These are phyloP conservation scores for Lucilia sericata DNA, from an alignment of 1,140 invertebrate species.

Conservation along the genomic window DNA sequence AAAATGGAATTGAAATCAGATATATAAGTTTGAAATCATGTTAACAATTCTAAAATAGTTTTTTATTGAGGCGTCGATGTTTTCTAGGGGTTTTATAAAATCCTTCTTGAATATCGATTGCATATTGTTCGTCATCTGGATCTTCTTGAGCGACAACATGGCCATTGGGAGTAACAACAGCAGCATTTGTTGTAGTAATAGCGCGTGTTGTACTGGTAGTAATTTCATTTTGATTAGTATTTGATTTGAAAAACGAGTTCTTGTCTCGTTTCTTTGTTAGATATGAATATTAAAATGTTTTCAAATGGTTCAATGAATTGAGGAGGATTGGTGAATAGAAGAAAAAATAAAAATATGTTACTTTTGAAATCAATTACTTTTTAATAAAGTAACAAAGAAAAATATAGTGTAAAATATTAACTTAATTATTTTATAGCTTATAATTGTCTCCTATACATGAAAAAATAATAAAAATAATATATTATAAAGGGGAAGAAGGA, in stretches of 20 bases:
- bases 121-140: neutral
- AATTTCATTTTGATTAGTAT: neutral
- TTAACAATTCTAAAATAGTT: constrained; percentile 9
- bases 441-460: neutral
- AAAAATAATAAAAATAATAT: neutral
- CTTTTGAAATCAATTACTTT: neutral
- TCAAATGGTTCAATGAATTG: neutral
- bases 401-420: constrained; percentile 15
- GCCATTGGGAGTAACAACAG: constrained; percentile 31
- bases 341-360: neutral
- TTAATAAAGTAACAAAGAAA: constrained; percentile 11
- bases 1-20: too few relatives aligned
- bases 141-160: constrained; percentile 35
- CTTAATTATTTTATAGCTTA: constrained; percentile 14
- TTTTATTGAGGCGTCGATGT: constrained; percentile 7
- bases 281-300: neutral
- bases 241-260: neutral
- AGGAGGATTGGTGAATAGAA: neutral
- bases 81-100: neutral
- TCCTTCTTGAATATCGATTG: neutral
- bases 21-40: too few relatives aligned
- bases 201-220: neutral
- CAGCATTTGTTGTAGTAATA: neutral
- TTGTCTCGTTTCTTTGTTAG: neutral
- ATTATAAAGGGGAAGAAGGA: neutral